These are phyloP conservation scores for Bostrychus sinensis DNA, from an alignment of 2,113 vertebrate genomes.

Conservation along the genomic window DNA sequence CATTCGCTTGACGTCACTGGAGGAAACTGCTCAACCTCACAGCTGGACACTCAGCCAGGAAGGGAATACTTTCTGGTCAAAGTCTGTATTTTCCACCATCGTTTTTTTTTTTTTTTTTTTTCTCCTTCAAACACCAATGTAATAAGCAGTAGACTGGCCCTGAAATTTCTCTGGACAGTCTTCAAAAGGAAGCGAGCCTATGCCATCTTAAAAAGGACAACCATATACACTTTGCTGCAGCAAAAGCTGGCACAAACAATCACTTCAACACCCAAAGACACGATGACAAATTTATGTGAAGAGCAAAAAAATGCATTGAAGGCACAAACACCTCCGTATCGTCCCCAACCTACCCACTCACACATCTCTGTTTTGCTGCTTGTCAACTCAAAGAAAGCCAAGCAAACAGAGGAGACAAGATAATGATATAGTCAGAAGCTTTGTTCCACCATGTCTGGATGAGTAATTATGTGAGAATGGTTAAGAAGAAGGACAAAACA, in stretches of 20 bases:
- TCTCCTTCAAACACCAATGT: not conserved
- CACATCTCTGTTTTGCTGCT: constrained; percentile 38
- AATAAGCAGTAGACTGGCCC: constrained; percentile 34
- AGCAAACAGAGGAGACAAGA: constrained; percentile 52
- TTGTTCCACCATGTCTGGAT: constrained; percentile 39
- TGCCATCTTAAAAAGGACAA: constrained; percentile 34
- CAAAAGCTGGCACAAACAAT: constrained; percentile 29
- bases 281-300: constrained; percentile 50
- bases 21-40: constrained; percentile 57
- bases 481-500: constrained; percentile 13
- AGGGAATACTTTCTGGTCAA: constrained; percentile 60
- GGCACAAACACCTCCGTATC: constrained; percentile 18
- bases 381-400: constrained; percentile 36
- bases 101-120: not conserved
- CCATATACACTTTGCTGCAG: constrained; percentile 10
- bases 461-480: constrained; percentile 38
- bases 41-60: constrained; percentile 52
- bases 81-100: constrained; percentile 14
- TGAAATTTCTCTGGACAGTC: constrained; percentile 47
- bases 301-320: constrained; percentile 20
- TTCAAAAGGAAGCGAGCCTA: constrained; percentile 49
- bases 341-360: constrained; percentile 9
- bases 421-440: constrained; percentile 49
- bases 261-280: constrained; percentile 3
- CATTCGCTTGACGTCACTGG: constrained; percentile 54